Percentiles rank a stretch among this genome's conserved stretches.
phyloP scores from a whole-genome alignment of 2,888 invertebrate species.

The Caenorhabditis wallacei region DNA sequence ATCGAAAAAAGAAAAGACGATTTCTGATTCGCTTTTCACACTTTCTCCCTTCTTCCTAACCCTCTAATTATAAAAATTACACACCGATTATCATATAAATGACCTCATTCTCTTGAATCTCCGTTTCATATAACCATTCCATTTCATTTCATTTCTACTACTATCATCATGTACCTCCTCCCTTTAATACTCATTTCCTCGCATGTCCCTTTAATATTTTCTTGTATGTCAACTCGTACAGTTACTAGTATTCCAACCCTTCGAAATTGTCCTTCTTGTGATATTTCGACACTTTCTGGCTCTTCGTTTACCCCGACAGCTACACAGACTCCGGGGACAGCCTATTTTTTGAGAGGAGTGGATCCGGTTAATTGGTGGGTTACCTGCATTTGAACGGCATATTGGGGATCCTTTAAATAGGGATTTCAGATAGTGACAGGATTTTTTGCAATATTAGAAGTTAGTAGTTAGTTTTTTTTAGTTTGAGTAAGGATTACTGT shows the following conservation, averaged over 20 bases:
- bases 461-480: too few relatives aligned
- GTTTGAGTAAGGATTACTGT: too few relatives aligned
- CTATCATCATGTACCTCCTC: background rate
- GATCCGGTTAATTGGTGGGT: slow-evolving; percentile 60
- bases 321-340: slow-evolving; percentile 46
- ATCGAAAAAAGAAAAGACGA: too few relatives aligned
- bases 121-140: background rate
- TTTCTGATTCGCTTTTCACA: too few relatives aligned
- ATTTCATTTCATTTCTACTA: background rate
- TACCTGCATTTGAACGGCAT: background rate
- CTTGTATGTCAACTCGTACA: slow-evolving; percentile 37
- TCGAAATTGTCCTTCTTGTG: slow-evolving; percentile 59
- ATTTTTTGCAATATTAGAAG: background rate
- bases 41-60: background rate
- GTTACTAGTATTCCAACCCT: slow-evolving; percentile 18
- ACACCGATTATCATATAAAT: background rate
- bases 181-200: background rate
- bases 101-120: too few relatives aligned
- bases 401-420: too few relatives aligned
- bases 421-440: too few relatives aligned
- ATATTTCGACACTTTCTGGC: slow-evolving; percentile 55
- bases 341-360: slow-evolving; percentile 61
- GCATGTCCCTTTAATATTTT: background rate
- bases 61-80: background rate
- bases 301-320: slow-evolving; percentile 51